Percentiles rank a stretch among this genome's conserved stretches.
phyloP scores from a whole-genome alignment of 2,888 invertebrate genomes.

The Papilio protenor region DNA sequence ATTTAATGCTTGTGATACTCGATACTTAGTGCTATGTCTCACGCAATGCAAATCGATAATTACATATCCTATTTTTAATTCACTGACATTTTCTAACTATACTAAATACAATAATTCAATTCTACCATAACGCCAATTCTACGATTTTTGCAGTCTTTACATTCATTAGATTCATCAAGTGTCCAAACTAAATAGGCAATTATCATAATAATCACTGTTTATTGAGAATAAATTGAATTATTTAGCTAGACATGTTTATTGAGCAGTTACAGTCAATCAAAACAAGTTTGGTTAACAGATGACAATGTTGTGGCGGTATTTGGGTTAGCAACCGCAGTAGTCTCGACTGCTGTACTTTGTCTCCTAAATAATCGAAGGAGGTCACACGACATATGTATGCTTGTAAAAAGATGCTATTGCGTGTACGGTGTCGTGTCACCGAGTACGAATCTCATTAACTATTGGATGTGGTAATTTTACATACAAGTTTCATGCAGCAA shows the following conservation, averaged over 20 bases:
- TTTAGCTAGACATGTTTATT: conserved; percentile 19
- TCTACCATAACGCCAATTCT: neutral
- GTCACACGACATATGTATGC: conserved; percentile 42
- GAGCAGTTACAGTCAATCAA: conserved; percentile 15
- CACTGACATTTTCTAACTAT: neutral
- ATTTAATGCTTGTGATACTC: neutral
- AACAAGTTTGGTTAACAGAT: conserved; percentile 35
- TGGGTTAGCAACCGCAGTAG: conserved; percentile 34
- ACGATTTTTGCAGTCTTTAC: neutral
- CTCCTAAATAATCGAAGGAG: conserved; percentile 45
- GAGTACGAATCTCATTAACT: neutral
- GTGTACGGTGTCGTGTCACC: conserved; percentile 30
- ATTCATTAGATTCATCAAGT: neutral
- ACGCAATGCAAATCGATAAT: neutral
- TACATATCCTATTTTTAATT: neutral
- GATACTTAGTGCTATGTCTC: neutral
- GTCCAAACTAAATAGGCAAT: neutral
- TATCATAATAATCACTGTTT: conserved; percentile 4
- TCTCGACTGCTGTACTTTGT: conserved; percentile 42
- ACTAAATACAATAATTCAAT: neutral
- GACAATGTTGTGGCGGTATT: conserved; percentile 36
- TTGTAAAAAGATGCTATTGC: conserved; percentile 40
- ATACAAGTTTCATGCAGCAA: neutral
- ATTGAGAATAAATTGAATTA: neutral
- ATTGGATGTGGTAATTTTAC: conserved; percentile 45